A percentile compares a stretch with the other conserved stretches of the same genome.
These are phyloP conservation scores for Phalacrocorax brasilianus DNA, from an alignment of 2,113 vertebrate species.

Conservation along the genomic window DNA sequence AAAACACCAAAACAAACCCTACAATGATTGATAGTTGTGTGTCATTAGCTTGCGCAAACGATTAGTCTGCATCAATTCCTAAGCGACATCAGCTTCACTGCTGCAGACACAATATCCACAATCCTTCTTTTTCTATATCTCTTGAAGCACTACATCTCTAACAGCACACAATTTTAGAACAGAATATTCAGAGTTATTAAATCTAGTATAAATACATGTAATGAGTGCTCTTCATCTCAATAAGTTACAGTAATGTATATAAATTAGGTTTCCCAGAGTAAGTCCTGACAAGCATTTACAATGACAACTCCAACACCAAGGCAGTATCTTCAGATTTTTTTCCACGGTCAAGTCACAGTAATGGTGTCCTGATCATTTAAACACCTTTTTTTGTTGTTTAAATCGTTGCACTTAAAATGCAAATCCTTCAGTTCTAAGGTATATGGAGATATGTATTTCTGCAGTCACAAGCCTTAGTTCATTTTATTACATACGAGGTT, in stretches of 20 bases:
- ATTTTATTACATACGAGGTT: background rate
- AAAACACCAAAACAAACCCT: background rate
- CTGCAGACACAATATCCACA: background rate
- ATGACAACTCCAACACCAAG: background rate
- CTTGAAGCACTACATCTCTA: background rate
- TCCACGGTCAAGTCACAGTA: background rate
- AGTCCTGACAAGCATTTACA: background rate
- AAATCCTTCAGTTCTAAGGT: background rate
- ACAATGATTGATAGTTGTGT: background rate
- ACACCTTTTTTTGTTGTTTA: background rate
- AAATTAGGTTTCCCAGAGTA: background rate
- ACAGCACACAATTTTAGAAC: background rate
- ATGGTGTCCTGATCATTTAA: background rate
- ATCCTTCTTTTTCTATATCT: background rate
- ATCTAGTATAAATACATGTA: background rate
- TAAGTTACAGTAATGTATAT: background rate
- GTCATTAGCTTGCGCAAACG: background rate
- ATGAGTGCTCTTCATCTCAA: background rate
- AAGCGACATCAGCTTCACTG: background rate
- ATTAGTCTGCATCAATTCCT: background rate
- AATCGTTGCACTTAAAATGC: background rate
- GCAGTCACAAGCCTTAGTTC: background rate
- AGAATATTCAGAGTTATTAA: background rate
- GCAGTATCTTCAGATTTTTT: background rate
- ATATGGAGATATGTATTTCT: background rate